phyloP scores from a whole-genome alignment of 2,113 vertebrate species.

The Excalfactoria chinensis region DNA sequence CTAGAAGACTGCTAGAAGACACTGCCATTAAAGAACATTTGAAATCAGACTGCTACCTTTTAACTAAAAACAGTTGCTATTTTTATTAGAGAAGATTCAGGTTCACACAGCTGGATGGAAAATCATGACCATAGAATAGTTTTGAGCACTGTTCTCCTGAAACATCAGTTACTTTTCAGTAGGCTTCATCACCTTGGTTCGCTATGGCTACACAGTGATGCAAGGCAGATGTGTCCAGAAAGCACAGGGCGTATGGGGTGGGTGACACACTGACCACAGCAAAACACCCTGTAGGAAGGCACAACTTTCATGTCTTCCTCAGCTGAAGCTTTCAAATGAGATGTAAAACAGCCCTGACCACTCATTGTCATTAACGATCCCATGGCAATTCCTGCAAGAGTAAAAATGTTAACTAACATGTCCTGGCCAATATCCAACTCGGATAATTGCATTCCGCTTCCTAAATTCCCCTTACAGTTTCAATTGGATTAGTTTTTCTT shows the following conservation, averaged over 20 bases:
- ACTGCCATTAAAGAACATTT: not conserved
- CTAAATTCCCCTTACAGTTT: constrained; percentile 62
- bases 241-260: not conserved
- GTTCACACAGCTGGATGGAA: not conserved
- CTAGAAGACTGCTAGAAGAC: not conserved
- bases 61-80: not conserved
- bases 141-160: not conserved
- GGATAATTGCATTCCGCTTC: constrained; percentile 66
- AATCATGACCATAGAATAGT: not conserved
- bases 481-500: constrained; percentile 72
- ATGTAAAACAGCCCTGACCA: constrained; percentile 52
- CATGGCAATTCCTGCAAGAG: constrained; percentile 31
- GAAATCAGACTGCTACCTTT: not conserved
- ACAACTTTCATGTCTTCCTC: not conserved
- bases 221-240: not conserved
- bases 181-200: not conserved
- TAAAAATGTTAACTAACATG: constrained; percentile 61
- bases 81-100: not conserved
- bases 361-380: constrained; percentile 42
- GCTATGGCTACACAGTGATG: accelerated
- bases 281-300: not conserved
- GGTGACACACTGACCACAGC: not conserved
- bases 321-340: constrained; percentile 36
- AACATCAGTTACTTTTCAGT: not conserved
- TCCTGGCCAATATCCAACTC: constrained; percentile 55